phyloP scores from a whole-genome alignment of 2,888 invertebrate genomes.

The Loripinus fragilis region DNA sequence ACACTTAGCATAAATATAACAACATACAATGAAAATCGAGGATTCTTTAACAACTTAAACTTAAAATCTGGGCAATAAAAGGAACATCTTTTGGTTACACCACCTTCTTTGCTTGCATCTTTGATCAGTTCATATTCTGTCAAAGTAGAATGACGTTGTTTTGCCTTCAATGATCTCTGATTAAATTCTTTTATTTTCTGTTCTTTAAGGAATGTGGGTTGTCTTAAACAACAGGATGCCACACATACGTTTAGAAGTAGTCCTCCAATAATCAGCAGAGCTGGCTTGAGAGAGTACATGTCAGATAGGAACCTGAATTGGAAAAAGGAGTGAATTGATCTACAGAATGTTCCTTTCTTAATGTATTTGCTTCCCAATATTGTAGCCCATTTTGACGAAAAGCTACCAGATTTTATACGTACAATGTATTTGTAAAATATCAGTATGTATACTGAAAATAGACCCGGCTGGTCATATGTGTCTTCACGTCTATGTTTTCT shows the following conservation, averaged over 20 bases:
- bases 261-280: slow-evolving; percentile 30
- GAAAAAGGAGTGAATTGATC: not conserved
- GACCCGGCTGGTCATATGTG: too few species aligned
- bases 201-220: slow-evolving; percentile 9
- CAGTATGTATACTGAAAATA: too few species aligned
- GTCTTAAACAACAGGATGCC: slow-evolving; percentile 17
- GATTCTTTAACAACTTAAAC: not conserved
- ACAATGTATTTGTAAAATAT: not conserved
- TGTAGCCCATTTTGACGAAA: not conserved
- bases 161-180: not conserved
- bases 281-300: slow-evolving; percentile 19
- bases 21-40: not conserved
- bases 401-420: not conserved
- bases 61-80: not conserved
- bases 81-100: not conserved
- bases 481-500: too few species aligned
- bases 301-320: slow-evolving; percentile 7
- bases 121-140: not conserved
- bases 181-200: not conserved
- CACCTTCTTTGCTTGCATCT: not conserved
- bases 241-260: slow-evolving; percentile 21
- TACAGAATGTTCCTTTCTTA: not conserved
- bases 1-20: not conserved
- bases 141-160: not conserved
- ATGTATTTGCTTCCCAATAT: not conserved